Percentiles rank a stretch among this genome's conserved stretches.
Evolutionary conservation across 2,113 vertebrate species (phyloP).

Genomic region (Gymnarchus niloticus): DNA sequence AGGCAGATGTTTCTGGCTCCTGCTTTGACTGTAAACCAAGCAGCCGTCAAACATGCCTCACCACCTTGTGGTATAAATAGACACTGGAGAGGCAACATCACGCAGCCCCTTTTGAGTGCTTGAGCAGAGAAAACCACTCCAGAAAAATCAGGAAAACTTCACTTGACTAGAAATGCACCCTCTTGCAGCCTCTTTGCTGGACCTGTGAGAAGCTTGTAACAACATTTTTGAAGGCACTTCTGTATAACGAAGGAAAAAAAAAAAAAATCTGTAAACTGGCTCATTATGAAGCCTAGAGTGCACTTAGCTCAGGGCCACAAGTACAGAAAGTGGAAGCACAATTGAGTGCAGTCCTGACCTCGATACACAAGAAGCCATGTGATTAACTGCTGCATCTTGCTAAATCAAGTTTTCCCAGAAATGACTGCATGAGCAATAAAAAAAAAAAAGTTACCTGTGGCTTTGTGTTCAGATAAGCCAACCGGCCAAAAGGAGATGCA

Average conservation of each 20-base stretch:
- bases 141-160: neutral
- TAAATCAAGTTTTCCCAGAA: too few species aligned
- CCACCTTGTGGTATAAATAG: neutral
- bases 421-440: neutral
- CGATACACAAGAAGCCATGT: neutral
- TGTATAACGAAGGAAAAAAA: neutral
- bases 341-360: neutral
- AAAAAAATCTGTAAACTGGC: neutral
- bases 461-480: neutral
- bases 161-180: neutral
- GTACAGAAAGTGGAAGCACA: neutral
- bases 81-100: neutral
- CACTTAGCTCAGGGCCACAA: neutral
- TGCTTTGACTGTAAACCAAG: neutral
- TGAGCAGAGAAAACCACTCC: neutral
- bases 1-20: neutral
- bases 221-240: neutral
- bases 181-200: neutral
- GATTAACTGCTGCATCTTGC: conserved; percentile 2
- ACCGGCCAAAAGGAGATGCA: neutral
- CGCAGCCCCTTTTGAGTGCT: neutral
- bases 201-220: neutral
- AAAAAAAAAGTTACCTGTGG: neutral
- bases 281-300: neutral
- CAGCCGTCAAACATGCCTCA: neutral